Evolutionary conservation across 2,888 invertebrate genomes (phyloP), one percentile per base, ranked within the genome.

Genomic region (Mantis religiosa): DNA sequence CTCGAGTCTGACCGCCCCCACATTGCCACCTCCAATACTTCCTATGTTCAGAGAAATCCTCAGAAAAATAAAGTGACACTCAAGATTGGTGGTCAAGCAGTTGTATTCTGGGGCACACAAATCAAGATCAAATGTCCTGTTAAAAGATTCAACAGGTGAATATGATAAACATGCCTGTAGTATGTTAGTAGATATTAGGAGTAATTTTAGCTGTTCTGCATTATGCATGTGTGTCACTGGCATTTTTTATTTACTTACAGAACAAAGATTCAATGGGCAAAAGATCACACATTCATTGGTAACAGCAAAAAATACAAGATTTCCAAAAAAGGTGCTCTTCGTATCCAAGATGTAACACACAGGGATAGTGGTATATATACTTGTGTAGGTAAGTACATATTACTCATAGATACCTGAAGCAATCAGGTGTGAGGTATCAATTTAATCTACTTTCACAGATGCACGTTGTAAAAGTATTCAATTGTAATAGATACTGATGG

Each of bases 101-200:
- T 97, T 1, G 96, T 99, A 86, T 98, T 97, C 94, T 96, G 97
- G 91, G 98, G 98, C 14, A 98, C 98, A 0, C 97, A 97, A 92
- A 96, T 99, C 89, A 98, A 98, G 93, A 97, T 99, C 91, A 97
- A 98, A 92, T 99, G 99, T 92, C 98, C 98, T 0, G 97, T 98
- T 30, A 97, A 97, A 92, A 96, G 97, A 91, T 95, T 94, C 91
- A 94, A 95, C 91, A 94, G 94, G 94, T 94, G 91, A 91, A 92
- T 27, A n/a, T 85, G 25, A 71, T 4, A 30, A 54, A 54, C 14
- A 54, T 71, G 20, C 4, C 54, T 71, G 12, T 28, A 15, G 83
- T 88, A 85, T 27, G 14, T 27, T 47, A 83, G 34, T 28, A 12
- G 9, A 28, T 15, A 54, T 54, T 34, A 34, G 15, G 54, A 54